Percentiles rank a stretch among this genome's conserved stretches.
Conservation (phyloP, 92 coral and sea anemone genomes). For the Heteractis magnifica region DNA sequence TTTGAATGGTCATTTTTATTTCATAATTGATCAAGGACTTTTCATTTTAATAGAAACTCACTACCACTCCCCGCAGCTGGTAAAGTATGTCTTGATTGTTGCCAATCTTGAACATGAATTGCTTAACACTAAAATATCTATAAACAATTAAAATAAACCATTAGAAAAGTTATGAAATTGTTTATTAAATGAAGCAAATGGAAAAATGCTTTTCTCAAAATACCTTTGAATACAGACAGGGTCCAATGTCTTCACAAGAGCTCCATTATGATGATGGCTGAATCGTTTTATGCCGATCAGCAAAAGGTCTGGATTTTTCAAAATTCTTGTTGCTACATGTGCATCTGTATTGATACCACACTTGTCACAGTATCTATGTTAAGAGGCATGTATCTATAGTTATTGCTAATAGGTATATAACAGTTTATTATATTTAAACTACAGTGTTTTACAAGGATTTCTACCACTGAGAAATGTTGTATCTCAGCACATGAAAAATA, state of each 20-base stretch:
- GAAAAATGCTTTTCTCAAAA: no score
- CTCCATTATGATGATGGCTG: background rate
- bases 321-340: background rate
- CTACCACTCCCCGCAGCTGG: background rate
- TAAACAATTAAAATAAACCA: background rate
- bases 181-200: background rate
- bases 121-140: background rate
- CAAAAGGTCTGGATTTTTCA: background rate
- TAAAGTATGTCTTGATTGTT: background rate
- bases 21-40: no score
- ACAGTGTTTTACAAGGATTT: no score
- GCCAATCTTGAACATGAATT: background rate
- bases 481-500: no score
- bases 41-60: background rate
- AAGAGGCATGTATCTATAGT: no score
- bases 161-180: background rate
- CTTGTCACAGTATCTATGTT: background rate
- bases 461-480: no score
- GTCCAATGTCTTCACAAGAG: background rate
- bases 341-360: background rate
- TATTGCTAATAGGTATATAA: background rate
- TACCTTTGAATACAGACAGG: slow-evolving; percentile 7
- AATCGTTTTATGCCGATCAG: background rate
- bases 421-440: background rate
- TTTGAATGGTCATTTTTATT: no score